Conservation (phyloP, 2,888 invertebrate species). For the Piscicola geometra region DNA sequence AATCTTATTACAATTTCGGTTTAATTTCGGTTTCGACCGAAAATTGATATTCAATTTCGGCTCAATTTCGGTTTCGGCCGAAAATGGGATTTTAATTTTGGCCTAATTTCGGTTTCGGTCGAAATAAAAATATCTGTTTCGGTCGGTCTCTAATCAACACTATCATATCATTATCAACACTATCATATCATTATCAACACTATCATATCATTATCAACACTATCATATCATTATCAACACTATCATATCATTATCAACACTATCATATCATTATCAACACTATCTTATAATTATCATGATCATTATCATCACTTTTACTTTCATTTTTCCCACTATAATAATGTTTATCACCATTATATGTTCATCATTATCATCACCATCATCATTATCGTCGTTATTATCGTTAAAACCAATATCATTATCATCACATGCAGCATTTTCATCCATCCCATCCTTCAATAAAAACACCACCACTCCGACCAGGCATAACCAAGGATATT, state of each 20-base stretch:
- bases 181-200: constrained; percentile 2
- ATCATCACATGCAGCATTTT: background rate
- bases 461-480: too few relatives aligned
- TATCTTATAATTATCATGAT: background rate
- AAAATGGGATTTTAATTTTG: too few relatives aligned
- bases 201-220: constrained; percentile 8
- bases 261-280: background rate
- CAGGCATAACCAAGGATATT: too few relatives aligned
- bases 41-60: too few relatives aligned
- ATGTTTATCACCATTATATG: background rate
- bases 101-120: too few relatives aligned
- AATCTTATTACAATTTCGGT: too few relatives aligned
- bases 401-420: background rate
- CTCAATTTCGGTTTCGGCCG: too few relatives aligned
- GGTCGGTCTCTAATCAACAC: background rate
- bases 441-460: too few relatives aligned
- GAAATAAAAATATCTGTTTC: too few relatives aligned
- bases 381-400: background rate
- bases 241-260: background rate
- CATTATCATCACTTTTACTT: background rate
- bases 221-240: constrained; percentile 8
- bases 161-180: background rate
- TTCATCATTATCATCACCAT: background rate
- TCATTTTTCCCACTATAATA: background rate
- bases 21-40: too few relatives aligned